phyloP scores from a whole-genome alignment of 2,113 vertebrate species.

The Sus scrofa region DNA sequence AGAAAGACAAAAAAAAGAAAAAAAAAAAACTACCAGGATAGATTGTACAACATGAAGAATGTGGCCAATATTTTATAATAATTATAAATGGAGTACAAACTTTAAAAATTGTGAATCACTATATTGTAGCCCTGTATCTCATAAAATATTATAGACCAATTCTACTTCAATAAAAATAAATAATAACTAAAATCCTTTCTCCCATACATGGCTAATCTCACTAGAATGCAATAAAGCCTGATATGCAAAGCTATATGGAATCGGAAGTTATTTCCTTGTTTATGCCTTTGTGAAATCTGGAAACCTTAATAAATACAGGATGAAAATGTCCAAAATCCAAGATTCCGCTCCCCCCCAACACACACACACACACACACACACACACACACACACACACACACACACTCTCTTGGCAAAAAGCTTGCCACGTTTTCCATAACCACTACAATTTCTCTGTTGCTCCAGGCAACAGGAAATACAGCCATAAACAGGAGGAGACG shows the following conservation, averaged over 20 bases:
- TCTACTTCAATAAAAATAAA: not conserved
- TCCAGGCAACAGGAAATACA: not conserved
- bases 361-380: not conserved
- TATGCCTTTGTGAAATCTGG: not conserved
- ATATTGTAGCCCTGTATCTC: not conserved
- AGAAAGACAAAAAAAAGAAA: no score
- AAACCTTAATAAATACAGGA: not conserved
- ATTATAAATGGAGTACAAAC: not conserved
- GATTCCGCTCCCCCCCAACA: not conserved
- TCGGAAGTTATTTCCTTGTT: not conserved
- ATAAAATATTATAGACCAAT: not conserved
- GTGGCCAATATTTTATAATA: not conserved
- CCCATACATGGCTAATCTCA: not conserved
- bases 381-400: not conserved
- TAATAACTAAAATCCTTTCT: not conserved
- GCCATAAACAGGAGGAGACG: not conserved
- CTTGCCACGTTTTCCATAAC: rapidly evolving
- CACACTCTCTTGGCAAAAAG: not conserved
- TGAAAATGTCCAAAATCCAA: not conserved
- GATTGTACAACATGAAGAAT: not conserved
- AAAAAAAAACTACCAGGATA: not conserved
- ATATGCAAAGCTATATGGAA: not conserved
- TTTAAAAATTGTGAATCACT: not conserved
- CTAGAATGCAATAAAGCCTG: not conserved
- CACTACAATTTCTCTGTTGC: not conserved